Base-by-base conservation (phyloP, 2,797 vertebrate genomes). In the Taeniopygia guttata region DNA sequence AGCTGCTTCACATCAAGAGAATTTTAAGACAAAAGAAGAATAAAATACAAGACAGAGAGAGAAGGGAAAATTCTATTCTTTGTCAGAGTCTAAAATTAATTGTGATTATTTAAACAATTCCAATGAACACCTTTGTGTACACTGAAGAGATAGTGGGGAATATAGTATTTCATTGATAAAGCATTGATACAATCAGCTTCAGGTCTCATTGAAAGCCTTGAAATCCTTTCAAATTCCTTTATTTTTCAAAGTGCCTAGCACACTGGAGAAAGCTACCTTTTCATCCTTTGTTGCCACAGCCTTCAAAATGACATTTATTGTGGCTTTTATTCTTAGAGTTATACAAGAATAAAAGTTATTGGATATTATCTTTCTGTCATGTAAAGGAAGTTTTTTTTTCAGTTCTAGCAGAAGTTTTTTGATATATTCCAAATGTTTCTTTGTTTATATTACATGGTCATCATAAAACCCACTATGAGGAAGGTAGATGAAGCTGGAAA, bases 1-100 rank as follows among this genome's bases (percentile, higher is more conserved):
- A 97, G 96, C 95, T 95, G 91, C 94, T 96, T 88, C 90, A 75
- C 94, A 94, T 96, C 96, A 92, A 92, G 83, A 95, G 77, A 90
- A 95, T 94, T 74, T 96, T 62, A 90, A 96, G 89, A 96, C 94
- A 92, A 92, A 95, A 88, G 84, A 84, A 80, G 82, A 91, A 96
- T 69, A 91, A 97, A 95, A 84, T 63, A 55, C 56, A 77, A 73
- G 67, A 59, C 85, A 81, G 51, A 13, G n/a, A 83, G n/a, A 54
- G 72, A 94, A 95, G 92, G 77, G 48, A 87, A 97, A 96, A 76
- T 91, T 72, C 84, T 83, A 54, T 83, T 92, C 60, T 95, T 84
- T 91, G 78, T 97, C 55, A 51, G 85, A 95, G 91, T 72, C 84
- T 85, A 89, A 97, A 96, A 96, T 96, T 92, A 92, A 73, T 95